phyloP scores from a whole-genome alignment of 1,140 invertebrate genomes.

The Drosophila aff. region DNA sequence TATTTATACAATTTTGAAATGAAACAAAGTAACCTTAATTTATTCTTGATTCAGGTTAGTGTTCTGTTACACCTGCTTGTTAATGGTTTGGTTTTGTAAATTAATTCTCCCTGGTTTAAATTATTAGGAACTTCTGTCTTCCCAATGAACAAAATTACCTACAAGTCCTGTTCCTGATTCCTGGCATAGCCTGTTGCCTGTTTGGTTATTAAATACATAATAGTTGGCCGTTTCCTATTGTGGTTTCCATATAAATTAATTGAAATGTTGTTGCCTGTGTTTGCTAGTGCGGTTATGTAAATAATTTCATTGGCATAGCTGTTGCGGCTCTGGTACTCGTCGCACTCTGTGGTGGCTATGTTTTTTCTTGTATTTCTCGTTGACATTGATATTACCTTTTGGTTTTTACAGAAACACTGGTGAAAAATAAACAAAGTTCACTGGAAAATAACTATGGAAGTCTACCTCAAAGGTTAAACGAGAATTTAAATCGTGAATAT shows the following conservation, averaged over 20 bases:
- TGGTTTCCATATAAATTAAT: slow-evolving; percentile 37
- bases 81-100: not conserved
- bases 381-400: slow-evolving; percentile 2
- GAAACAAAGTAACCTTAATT: not conserved
- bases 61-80: not conserved
- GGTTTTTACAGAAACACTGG: not conserved
- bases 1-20: not conserved
- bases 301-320: slow-evolving; percentile 31
- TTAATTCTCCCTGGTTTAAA: not conserved
- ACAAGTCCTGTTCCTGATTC: not conserved
- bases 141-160: not conserved
- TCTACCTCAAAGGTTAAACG: not conserved
- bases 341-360: not conserved
- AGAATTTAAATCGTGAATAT: not conserved
- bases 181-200: slow-evolving; percentile 10
- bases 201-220: slow-evolving; percentile 23
- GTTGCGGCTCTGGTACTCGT: slow-evolving; percentile 3
- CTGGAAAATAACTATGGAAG: not conserved
- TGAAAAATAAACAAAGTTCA: not conserved
- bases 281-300: slow-evolving; percentile 13
- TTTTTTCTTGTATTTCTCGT: not conserved
- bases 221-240: slow-evolving; percentile 13
- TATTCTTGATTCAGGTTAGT: not conserved
- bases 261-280: slow-evolving; percentile 21
- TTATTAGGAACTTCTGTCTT: not conserved